Base-by-base conservation (phyloP, 37 sponge, comb jelly and placozoan species). In the Tethya wilhelma region DNA sequence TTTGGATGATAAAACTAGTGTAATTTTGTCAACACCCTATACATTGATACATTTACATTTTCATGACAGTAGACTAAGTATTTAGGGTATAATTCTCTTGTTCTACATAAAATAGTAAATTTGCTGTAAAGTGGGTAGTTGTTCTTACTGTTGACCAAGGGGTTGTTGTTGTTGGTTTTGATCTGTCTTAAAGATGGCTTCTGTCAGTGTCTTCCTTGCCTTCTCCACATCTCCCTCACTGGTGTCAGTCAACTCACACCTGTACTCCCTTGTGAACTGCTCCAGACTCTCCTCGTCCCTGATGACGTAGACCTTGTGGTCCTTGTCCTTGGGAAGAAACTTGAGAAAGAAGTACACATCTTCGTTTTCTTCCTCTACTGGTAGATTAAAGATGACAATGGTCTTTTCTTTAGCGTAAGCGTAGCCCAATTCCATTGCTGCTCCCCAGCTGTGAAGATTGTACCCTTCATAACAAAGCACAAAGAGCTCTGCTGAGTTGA, bases 391-490 rank as follows among this genome's bases (percentile, higher is more conserved):
- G 59, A 58, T 58, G 26, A 58, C 59, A 2, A 58, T 58, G 4
- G 8, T 23, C 59, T 58, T 58, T 2, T 28, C 59, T 28, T 28
- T 28, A 7, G 26, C 59, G 9, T 58, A 58, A 7, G 59, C 59
- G 26, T 58, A 58, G 59, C 59, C 59, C 59, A 58, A 26, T 6
- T 58, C 59, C 23, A 58, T 58, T 23, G 59, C 59, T 28, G 59
- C 59, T 6, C 59, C 59, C 59, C 59, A 58, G 26, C 59, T 58
- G 59, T 58, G 26, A 2, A 58, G 4, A 23, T 58, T 28, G 26
- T 7, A 28, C 9, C 59, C 59, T 58, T 58, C 59, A 58, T 28
- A 58, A 26, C 59, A 58, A 23, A 58, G 3, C 26, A 58, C 59
- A 58, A 58, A 2, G 9, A 58, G 23, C 59, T 58, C 59, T n/a